phyloP scores from a whole-genome alignment of 2,888 invertebrate genomes.

The Julus scandinavius region DNA sequence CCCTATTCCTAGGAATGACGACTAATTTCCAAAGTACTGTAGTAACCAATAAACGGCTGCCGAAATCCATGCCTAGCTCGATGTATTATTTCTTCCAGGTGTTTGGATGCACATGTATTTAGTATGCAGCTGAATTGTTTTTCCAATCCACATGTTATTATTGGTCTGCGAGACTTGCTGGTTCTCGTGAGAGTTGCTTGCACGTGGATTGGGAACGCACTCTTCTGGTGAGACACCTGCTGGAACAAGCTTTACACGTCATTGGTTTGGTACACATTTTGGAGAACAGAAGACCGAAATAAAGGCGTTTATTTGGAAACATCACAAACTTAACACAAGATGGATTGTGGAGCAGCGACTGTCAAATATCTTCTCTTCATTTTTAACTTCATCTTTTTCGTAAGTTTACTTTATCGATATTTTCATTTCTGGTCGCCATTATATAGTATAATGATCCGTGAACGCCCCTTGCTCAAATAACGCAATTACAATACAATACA shows the following conservation, averaged over 20 bases:
- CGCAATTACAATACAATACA: too few species aligned
- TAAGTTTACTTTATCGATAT: not conserved
- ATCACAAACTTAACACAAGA: not conserved
- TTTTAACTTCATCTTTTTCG: conserved; percentile 43
- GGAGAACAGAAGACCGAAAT: not conserved
- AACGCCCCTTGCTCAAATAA: too few species aligned
- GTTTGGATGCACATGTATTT: not conserved
- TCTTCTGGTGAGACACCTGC: not conserved
- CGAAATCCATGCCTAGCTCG: not conserved
- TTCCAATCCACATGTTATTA: not conserved
- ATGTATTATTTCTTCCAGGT: conserved; percentile 19
- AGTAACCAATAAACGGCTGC: not conserved
- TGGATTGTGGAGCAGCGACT: conserved; percentile 40
- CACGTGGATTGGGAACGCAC: not conserved
- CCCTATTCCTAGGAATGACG: not conserved
- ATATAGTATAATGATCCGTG: too few species aligned
- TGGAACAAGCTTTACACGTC: not conserved
- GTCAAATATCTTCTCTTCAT: conserved; percentile 47
- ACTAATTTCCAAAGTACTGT: not conserved
- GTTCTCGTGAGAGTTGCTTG: not conserved
- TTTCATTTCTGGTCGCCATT: too few species aligned
- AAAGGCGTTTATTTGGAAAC: not conserved
- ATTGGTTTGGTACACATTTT: not conserved
- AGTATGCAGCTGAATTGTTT: not conserved
- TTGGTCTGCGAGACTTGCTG: not conserved